Percentiles rank a stretch among this genome's conserved stretches.
phyloP scores from a whole-genome alignment of 2,888 invertebrate genomes.

The Meganola albula region DNA sequence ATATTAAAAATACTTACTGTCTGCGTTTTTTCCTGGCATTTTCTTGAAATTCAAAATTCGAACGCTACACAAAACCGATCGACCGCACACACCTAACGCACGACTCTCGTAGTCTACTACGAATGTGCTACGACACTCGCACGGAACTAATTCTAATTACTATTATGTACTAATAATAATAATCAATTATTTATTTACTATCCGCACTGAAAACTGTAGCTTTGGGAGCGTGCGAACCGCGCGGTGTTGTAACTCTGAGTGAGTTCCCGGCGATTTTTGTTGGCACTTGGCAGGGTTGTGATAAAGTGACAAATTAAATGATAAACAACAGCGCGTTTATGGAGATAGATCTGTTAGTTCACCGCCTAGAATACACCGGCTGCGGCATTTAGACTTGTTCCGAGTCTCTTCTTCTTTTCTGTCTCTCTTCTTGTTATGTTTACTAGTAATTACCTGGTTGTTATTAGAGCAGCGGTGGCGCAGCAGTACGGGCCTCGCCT shows the following conservation, averaged over 20 bases:
- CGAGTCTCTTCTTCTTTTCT: no score
- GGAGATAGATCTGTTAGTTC: conserved; percentile 34
- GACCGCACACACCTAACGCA: conserved; percentile 26
- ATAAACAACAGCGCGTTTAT: conserved; percentile 42
- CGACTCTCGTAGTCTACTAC: conserved; percentile 48
- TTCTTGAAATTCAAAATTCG: conserved; percentile 22
- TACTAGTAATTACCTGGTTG: no score
- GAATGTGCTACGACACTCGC: conserved; percentile 54
- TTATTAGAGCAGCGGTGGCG: no score
- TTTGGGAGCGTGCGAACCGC: conserved; percentile 46
- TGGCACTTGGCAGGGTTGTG: conserved; percentile 39
- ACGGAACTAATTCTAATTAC: conserved; percentile 40
- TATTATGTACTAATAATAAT: conserved; percentile 14
- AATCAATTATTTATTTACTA: conserved; percentile 36
- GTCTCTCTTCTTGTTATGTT: no score
- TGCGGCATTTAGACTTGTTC: no score
- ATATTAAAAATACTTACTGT: conserved; percentile 41
- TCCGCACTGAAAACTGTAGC: conserved; percentile 35
- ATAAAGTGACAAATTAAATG: conserved; percentile 44
- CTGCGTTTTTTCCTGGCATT: conserved; percentile 47
- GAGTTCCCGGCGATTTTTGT: conserved; percentile 43
- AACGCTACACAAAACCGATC: conserved; percentile 21
- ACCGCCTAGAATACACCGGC: conserved; percentile 21
- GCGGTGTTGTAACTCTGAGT: conserved; percentile 49
- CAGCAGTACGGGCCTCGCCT: no score